Percentiles rank a stretch among this genome's conserved stretches.
phyloP scores from a whole-genome alignment of 2,113 vertebrate genomes.

The Eublepharis macularius region DNA sequence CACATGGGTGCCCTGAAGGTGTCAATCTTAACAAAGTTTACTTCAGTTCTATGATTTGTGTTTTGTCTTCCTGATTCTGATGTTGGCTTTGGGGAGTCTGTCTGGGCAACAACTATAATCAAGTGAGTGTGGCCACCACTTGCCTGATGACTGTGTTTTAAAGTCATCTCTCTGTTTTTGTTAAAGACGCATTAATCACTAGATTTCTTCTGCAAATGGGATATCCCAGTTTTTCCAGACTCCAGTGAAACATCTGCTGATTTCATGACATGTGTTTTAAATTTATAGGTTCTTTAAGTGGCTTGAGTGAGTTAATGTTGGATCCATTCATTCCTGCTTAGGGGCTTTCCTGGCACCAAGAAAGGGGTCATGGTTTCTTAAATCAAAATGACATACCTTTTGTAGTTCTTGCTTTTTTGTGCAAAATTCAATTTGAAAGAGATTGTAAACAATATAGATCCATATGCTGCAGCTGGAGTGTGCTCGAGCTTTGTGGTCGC shows the following conservation, averaged over 20 bases:
- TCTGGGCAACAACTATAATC: background rate
- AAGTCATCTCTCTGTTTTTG: background rate
- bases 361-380: background rate
- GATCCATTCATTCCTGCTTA: background rate
- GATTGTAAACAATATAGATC: background rate
- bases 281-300: background rate
- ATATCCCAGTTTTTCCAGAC: background rate
- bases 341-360: constrained; percentile 3
- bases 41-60: fast-evolving
- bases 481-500: constrained; percentile 30
- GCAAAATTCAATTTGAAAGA: fast-evolving
- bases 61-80: fast-evolving
- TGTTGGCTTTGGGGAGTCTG: background rate
- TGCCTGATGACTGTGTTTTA: background rate
- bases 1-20: too few species aligned
- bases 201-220: background rate
- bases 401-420: fast-evolving
- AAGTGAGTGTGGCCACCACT: background rate
- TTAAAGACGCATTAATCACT: background rate
- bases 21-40: background rate
- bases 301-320: background rate
- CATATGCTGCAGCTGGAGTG: background rate
- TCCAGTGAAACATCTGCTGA: background rate
- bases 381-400: background rate
- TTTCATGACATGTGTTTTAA: background rate